Evolutionary conservation across 2,888 invertebrate species (phyloP).

Genomic region (Nephrotoma appendiculata): DNA sequence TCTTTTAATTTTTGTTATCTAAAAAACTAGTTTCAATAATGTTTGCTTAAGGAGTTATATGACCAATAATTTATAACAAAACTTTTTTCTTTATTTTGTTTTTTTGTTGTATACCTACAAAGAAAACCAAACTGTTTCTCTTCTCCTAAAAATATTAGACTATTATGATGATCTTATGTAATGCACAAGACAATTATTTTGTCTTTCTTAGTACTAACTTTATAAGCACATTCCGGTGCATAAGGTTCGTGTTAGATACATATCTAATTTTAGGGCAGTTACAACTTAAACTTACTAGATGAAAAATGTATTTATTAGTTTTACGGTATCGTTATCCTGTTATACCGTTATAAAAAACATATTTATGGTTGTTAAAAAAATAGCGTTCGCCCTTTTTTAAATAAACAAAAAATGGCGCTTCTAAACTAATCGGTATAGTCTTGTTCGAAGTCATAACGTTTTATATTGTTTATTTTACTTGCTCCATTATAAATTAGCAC

Average conservation of each 20-base stretch:
- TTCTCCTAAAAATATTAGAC: not conserved
- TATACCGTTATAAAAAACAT: not conserved
- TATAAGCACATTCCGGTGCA: not conserved
- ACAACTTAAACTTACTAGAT: not conserved
- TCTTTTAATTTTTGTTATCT: not conserved
- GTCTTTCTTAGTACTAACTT: not conserved
- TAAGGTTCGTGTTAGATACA: not conserved
- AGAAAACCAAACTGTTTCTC: not conserved
- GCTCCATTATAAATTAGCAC: not conserved
- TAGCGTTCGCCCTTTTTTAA: not conserved
- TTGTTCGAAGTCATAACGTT: not conserved
- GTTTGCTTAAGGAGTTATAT: not conserved
- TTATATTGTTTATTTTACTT: not conserved
- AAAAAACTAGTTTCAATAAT: not conserved
- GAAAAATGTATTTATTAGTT: not conserved
- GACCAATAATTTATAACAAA: not conserved
- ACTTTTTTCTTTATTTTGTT: not conserved
- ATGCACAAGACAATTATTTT: not conserved
- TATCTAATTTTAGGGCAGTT: not conserved
- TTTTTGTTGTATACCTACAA: not conserved
- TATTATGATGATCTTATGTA: not conserved
- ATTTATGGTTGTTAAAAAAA: not conserved
- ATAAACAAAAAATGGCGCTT: not conserved
- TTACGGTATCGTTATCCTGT: not conserved
- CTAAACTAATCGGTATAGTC: not conserved